Percentiles rank a stretch among this genome's conserved stretches.
Evolutionary conservation across 2,888 invertebrate genomes (phyloP).

Genomic region (Papilio elwesi): DNA sequence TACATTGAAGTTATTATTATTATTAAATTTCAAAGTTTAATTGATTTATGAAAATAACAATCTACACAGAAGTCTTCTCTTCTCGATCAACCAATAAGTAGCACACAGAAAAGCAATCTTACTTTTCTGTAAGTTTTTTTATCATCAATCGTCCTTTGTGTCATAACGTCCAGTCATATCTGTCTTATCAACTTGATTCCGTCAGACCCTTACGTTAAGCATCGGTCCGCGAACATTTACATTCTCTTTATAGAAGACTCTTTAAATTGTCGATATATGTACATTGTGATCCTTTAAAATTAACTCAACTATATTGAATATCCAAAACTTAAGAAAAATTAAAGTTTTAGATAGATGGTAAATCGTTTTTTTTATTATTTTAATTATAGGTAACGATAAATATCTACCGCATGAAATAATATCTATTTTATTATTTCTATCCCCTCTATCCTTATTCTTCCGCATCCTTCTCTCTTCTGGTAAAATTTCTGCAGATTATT

Average conservation of each 20-base stretch:
- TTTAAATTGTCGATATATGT: constrained; percentile 6
- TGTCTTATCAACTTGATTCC: constrained; percentile 28
- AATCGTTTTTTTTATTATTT: no score
- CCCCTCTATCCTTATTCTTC: no score
- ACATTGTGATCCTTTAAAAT: background rate
- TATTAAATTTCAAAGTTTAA: no score
- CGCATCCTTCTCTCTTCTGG: no score
- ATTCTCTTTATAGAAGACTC: constrained; percentile 1
- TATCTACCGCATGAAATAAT: no score
- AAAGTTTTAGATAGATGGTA: background rate
- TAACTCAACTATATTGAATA: background rate
- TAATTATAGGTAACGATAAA: no score
- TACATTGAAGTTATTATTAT: no score
- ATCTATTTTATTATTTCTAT: no score
- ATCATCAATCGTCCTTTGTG: constrained; percentile 32
- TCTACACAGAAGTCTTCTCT: no score
- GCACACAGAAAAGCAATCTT: constrained; percentile 10
- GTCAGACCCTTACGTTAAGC: constrained; percentile 21
- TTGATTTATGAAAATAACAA: no score
- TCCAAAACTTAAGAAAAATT: background rate
- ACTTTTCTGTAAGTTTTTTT: background rate
- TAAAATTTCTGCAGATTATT: no score
- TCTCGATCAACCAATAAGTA: background rate
- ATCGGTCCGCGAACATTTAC: constrained; percentile 11
- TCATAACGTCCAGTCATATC: constrained; percentile 22